Conservation (phyloP, 2,797 vertebrate species). For the Yasuhikotakia modesta region DNA sequence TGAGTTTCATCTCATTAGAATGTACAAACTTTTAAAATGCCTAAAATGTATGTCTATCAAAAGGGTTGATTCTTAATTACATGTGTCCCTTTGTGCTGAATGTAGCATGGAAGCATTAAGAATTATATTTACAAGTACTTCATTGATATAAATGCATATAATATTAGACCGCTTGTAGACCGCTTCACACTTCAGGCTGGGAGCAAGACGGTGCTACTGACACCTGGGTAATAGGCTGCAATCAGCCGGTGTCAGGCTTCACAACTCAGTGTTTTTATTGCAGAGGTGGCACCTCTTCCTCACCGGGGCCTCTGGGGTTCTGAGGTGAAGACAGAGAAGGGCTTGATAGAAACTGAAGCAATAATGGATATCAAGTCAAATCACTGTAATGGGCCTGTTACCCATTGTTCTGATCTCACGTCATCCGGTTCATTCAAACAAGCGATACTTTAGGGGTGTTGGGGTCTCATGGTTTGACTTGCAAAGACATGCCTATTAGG, state of each 20-base stretch:
- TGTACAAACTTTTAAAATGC: neutral
- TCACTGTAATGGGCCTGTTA: no score
- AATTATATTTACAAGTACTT: neutral
- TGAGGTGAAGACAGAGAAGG: constrained; percentile 50
- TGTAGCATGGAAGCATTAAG: neutral
- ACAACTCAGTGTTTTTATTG: constrained; percentile 73
- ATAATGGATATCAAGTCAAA: constrained; percentile 82
- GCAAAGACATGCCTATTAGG: constrained; percentile 26
- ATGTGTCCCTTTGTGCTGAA: neutral
- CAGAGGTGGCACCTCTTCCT: constrained; percentile 71
- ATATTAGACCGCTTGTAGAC: neutral
- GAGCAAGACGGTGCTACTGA: constrained; percentile 78
- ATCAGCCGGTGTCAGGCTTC: constrained; percentile 81
- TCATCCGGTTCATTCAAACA: constrained; percentile 73
- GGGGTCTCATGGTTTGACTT: constrained; percentile 3
- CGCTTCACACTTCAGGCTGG: constrained; percentile 53
- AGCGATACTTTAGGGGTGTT: constrained; percentile 1
- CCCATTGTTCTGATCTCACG: constrained; percentile 58
- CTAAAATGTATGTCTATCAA: no score
- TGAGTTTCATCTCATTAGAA: neutral
- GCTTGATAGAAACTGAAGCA: constrained; percentile 79
- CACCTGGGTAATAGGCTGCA: constrained; percentile 83
- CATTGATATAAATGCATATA: constrained; percentile 31
- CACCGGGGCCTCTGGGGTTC: constrained; percentile 53
- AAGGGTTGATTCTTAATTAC: neutral